A percentile compares a stretch with the other conserved stretches of the same genome.
phyloP scores from a whole-genome alignment of 2,888 invertebrate species.

The Thymelicus lineola region DNA sequence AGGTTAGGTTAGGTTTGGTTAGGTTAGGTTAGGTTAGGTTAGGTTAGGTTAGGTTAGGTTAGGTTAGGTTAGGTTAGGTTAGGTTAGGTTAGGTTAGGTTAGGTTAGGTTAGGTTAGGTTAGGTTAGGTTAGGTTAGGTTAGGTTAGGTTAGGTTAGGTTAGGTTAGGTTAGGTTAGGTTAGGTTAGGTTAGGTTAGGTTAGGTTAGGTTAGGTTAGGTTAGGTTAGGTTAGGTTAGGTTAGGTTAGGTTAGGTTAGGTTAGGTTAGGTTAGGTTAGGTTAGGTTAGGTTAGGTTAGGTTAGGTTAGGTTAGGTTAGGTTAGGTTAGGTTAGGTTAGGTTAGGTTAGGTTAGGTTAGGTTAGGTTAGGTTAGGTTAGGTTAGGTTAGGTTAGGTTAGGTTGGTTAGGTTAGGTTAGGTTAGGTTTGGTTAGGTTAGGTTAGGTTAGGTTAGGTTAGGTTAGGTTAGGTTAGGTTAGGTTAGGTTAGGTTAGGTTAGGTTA shows the following conservation, averaged over 20 bases:
- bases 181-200: conserved; percentile 39
- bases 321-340: conserved; percentile 39
- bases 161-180: conserved; percentile 39
- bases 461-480: conserved; percentile 38
- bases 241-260: conserved; percentile 39
- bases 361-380: conserved; percentile 40
- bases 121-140: conserved; percentile 39
- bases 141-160: conserved; percentile 39
- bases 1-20: conserved; percentile 39
- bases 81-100: conserved; percentile 39
- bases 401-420: too few species aligned
- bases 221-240: conserved; percentile 39
- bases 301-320: conserved; percentile 38
- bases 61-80: conserved; percentile 39
- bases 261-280: conserved; percentile 39
- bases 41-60: conserved; percentile 37
- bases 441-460: conserved; percentile 40
- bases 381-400: conserved; percentile 41
- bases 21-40: conserved; percentile 38
- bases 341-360: conserved; percentile 39
- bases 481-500: conserved; percentile 40
- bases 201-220: conserved; percentile 39
- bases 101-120: conserved; percentile 38
- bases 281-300: conserved; percentile 39
- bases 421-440: conserved; percentile 40